These are phyloP conservation scores for Empidonax traillii DNA, from an alignment of 2,113 vertebrate genomes.

Conservation along the genomic window DNA sequence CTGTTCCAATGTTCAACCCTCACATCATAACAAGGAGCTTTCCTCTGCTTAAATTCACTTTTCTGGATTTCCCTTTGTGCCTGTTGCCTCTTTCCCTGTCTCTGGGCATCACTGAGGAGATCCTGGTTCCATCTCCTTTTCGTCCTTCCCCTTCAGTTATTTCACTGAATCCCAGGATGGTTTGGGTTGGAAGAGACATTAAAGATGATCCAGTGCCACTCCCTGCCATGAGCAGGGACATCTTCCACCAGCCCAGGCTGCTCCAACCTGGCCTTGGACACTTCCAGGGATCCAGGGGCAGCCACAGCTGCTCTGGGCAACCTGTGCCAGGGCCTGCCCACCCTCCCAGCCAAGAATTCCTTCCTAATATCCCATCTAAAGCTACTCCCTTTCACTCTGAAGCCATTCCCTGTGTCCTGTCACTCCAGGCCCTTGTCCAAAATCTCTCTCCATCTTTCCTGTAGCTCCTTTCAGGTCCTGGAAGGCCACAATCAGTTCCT, in stretches of 20 bases:
- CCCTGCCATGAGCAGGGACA: neutral
- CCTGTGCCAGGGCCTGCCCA: fast-evolving
- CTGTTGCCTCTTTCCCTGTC: neutral
- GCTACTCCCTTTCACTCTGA: fast-evolving
- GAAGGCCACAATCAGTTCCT: fast-evolving
- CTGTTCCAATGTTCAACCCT: neutral
- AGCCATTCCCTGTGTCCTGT: neutral
- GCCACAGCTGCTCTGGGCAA: fast-evolving
- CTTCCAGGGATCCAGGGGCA: neutral
- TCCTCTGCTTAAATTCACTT: neutral
- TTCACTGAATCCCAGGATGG: neutral
- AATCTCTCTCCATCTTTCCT: fast-evolving
- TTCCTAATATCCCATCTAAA: fast-evolving
- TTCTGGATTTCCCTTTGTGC: neutral
- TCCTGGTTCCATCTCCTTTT: neutral
- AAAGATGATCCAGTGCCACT: fast-evolving
- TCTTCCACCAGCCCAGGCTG: fast-evolving
- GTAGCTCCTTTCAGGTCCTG: neutral
- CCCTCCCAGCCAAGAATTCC: neutral
- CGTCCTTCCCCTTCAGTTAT: neutral
- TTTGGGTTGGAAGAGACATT: neutral
- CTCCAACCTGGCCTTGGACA: neutral
- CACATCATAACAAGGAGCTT: fast-evolving
- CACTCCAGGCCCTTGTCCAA: fast-evolving
- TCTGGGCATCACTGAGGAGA: neutral